phyloP scores from a whole-genome alignment of 2,888 invertebrate species.

The Cetonia aurata region DNA sequence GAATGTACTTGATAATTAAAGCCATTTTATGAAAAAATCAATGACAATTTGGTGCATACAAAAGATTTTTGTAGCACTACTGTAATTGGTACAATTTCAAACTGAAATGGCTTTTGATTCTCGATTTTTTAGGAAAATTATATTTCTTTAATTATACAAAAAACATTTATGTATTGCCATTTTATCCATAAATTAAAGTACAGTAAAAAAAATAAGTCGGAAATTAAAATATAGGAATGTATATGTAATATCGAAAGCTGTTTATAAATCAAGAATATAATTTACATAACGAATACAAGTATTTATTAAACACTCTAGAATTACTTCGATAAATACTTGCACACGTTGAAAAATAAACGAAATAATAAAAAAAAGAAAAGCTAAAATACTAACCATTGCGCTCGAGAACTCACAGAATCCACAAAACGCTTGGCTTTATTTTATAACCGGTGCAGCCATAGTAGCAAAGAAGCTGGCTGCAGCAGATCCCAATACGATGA shows the following conservation, averaged over 20 bases:
- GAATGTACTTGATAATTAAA: background rate
- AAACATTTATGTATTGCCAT: conserved; percentile 37
- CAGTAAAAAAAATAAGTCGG: background rate
- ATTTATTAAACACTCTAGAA: background rate
- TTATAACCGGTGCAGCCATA: conserved; percentile 57
- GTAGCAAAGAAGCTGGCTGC: conserved; percentile 61
- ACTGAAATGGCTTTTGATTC: conserved; percentile 16
- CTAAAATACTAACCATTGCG: conserved; percentile 60
- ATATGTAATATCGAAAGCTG: conserved; percentile 5
- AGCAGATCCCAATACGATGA: conserved; percentile 60
- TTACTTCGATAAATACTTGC: conserved; percentile 21
- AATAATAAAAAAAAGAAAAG: conserved; percentile 51
- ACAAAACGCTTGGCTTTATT: conserved; percentile 59
- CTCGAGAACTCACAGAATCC: conserved; percentile 61
- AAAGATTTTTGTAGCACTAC: background rate
- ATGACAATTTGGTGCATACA: background rate
- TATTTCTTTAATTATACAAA: conserved; percentile 13
- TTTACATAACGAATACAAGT: conserved; percentile 25
- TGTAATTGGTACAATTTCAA: conserved; percentile 8
- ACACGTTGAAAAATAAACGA: conserved; percentile 23
- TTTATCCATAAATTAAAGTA: conserved; percentile 9
- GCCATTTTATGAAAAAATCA: conserved; percentile 13
- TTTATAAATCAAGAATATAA: conserved; percentile 22
- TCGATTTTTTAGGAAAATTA: conserved; percentile 12
- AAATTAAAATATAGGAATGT: conserved; percentile 30